Percentiles rank a stretch among this genome's conserved stretches.
Conservation (phyloP, 2,797 vertebrate species). For the Silurus lanzhouensis region DNA sequence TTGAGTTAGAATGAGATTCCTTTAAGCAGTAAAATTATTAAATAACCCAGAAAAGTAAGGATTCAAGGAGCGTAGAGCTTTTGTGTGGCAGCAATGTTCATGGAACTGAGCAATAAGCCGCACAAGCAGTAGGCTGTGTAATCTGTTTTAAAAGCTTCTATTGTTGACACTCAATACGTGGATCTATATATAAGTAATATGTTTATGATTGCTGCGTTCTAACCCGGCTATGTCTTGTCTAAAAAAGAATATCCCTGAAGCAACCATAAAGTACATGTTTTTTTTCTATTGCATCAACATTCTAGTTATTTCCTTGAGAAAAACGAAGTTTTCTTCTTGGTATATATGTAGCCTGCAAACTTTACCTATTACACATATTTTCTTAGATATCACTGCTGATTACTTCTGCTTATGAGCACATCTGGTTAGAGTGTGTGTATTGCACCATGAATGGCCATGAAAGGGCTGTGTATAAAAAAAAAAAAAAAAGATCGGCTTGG, state of each 20-base stretch:
- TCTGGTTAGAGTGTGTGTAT: background rate
- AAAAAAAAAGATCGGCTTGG: background rate
- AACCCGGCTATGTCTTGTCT: background rate
- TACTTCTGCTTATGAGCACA: background rate
- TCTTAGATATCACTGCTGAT: background rate
- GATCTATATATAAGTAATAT: background rate
- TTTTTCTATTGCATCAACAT: background rate
- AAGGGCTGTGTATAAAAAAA: background rate
- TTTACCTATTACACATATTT: background rate
- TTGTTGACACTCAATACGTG: background rate
- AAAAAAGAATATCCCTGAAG: background rate
- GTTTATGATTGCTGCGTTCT: no score
- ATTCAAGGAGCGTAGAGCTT: background rate
- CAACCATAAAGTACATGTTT: background rate
- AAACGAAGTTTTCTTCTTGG: background rate
- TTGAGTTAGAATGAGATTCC: background rate
- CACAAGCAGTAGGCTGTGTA: background rate
- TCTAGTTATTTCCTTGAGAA: background rate
- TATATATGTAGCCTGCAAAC: background rate
- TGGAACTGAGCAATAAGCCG: background rate
- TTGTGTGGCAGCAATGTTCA: background rate
- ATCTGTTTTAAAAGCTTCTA: background rate
- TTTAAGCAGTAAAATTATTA: background rate
- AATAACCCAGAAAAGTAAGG: background rate
- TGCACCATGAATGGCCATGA: background rate